These are phyloP conservation scores for Pygoscelis adeliae DNA, from an alignment of 2,113 vertebrate species.

Conservation along the genomic window DNA sequence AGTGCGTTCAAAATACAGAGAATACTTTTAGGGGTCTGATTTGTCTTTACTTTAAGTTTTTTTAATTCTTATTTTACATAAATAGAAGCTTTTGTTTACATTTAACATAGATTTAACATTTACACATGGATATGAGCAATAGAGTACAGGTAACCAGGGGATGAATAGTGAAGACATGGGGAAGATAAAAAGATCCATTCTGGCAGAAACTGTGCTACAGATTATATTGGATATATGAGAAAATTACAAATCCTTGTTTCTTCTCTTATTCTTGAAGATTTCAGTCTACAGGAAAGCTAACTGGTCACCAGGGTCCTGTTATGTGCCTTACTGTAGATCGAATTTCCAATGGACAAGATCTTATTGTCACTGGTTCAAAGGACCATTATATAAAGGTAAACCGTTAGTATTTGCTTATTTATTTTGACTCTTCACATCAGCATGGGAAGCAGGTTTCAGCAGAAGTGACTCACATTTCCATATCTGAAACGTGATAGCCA, in stretches of 20 bases:
- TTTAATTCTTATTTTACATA: not conserved
- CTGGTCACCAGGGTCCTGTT: conserved; percentile 91
- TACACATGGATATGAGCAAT: not conserved
- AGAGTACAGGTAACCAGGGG: not conserved
- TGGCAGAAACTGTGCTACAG: not conserved
- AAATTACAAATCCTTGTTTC: not conserved
- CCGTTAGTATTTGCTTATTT: not conserved
- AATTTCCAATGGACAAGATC: conserved; percentile 87
- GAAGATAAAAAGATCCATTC: not conserved
- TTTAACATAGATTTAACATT: not conserved
- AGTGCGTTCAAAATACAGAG: not conserved
- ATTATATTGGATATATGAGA: not conserved
- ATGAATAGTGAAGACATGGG: not conserved
- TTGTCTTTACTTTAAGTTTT: not conserved
- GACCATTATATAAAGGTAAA: conserved; percentile 93
- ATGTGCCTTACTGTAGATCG: conserved; percentile 93
- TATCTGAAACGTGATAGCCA: not conserved
- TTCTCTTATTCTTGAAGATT: conserved; percentile 80
- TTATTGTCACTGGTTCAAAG: conserved; percentile 97
- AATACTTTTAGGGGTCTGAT: not conserved
- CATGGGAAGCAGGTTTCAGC: not conserved
- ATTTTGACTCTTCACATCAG: not conserved
- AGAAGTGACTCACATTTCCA: not conserved
- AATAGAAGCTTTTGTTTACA: not conserved
- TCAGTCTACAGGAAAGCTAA: conserved; percentile 94